Base-by-base conservation (phyloP, 2,113 vertebrate genomes). In the Menura novaehollandiae region DNA sequence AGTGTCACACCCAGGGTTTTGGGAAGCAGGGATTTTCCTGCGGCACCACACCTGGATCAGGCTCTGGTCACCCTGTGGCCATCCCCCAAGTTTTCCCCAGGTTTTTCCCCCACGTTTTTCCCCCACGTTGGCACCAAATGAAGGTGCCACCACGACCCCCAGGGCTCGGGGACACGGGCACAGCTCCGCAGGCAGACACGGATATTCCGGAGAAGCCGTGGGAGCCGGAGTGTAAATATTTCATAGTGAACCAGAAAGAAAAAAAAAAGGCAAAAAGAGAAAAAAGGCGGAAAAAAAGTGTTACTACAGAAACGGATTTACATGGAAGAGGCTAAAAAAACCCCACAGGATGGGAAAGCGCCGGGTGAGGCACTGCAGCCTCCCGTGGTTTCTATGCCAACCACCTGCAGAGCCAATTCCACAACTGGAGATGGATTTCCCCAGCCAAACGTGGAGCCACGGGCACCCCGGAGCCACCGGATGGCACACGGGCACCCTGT, bases 341-440 rank as follows among this genome's bases (percentile, higher is more conserved):
- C 53, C 24, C 2, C 7, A 41, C 32, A n/a, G 67, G 46, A 39
- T 44, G 76, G 43, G 16, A 51, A 76, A 23, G 7, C 15, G 37
- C 9, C 2, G 4, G 27, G 91, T 49, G 91, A 83, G 75, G 91
- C 52, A 44, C 28, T 28, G 47, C 63, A 84, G 86, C 93, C 60
- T 52, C 12, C 43, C 37, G 3, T 19, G 87, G 95, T 95, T 97
- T 94, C 96, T 85, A 95, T 93, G 95, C 89, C 77, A 97, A 96
- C 94, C 94, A 93, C 93, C 94, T 60, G 88, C 59, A 59, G 91
- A 66, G 96, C 79, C 82, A 59, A 89, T 78, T 39, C 55, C 66
- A 66, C 41, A 7, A 24, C 22, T 5, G 55, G 43, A 35, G 59
- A 77, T 71, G 94, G 94, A 51, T 86, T 43, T n/a, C 68, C 74